phyloP scores from a whole-genome alignment of 2,797 vertebrate genomes.

The Sebastes taczanowskii region DNA sequence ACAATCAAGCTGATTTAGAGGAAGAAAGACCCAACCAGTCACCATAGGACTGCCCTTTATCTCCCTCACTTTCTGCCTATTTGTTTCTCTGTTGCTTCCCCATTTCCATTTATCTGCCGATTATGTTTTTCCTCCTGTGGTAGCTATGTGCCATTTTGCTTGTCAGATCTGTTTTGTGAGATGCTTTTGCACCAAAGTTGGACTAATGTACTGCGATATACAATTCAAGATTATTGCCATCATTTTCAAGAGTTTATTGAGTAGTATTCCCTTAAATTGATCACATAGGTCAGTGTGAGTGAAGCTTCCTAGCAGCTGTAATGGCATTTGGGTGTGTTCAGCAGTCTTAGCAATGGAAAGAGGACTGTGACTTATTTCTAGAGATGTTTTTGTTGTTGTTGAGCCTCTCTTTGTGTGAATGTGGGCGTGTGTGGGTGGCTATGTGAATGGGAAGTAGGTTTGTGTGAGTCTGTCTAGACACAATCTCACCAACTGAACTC shows the following conservation, averaged over 20 bases:
- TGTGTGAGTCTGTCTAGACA: slow-evolving; percentile 52
- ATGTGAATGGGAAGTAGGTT: background rate
- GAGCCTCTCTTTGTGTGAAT: background rate
- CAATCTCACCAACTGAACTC: slow-evolving; percentile 60
- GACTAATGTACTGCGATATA: background rate
- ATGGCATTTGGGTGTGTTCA: background rate
- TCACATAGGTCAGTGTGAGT: background rate
- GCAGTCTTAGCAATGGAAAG: background rate
- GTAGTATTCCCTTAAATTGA: background rate
- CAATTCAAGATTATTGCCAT: background rate
- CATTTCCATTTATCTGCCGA: background rate
- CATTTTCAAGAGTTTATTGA: background rate
- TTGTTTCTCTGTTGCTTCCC: background rate
- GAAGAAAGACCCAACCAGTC: background rate
- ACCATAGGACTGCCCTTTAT: slow-evolving; percentile 5
- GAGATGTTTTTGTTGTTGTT: slow-evolving; percentile 11
- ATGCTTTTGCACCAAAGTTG: background rate
- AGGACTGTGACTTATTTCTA: background rate
- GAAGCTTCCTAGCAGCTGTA: background rate
- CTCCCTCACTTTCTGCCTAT: background rate
- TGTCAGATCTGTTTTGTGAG: background rate
- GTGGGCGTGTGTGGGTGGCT: background rate
- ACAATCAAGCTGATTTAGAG: slow-evolving; percentile 17
- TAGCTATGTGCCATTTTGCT: background rate
- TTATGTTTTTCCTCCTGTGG: background rate